A percentile compares a stretch with the other conserved stretches of the same genome.
Evolutionary conservation across 2,113 vertebrate genomes (phyloP).

Genomic region (Mus pahari): DNA sequence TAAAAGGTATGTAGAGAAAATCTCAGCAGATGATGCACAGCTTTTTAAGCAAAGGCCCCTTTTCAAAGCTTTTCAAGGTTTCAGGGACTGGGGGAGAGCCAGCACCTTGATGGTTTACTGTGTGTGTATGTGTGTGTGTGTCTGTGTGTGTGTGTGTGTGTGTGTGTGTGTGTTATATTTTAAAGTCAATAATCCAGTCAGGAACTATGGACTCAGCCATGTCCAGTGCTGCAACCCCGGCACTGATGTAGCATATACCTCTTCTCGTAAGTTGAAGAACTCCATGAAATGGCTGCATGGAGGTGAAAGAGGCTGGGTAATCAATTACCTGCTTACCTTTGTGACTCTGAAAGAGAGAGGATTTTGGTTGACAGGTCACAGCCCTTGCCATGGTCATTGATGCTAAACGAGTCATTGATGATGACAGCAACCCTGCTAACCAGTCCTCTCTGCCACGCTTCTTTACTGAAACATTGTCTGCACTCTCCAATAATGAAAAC

Average conservation of each 20-base stretch:
- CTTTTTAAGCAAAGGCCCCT: neutral
- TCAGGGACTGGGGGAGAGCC: neutral
- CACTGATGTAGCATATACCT: fast-evolving
- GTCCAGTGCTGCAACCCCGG: neutral
- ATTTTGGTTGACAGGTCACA: neutral
- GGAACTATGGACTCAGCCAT: neutral
- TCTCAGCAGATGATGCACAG: neutral
- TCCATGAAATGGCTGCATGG: neutral
- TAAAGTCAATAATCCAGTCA: neutral
- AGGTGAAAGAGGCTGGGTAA: neutral
- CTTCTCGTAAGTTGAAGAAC: neutral
- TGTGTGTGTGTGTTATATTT: neutral
- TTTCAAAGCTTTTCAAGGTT: neutral
- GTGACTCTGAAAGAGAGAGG: neutral
- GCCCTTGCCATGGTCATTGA: neutral
- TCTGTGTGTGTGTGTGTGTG: no score
- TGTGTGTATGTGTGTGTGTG: neutral
- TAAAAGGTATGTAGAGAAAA: neutral
- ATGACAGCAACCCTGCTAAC: no score
- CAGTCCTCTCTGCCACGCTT: neutral
- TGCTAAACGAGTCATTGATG: neutral
- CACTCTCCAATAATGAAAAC: neutral
- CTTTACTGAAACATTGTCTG: neutral
- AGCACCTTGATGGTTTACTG: neutral
- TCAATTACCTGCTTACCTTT: neutral